Evolutionary conservation across 2,888 invertebrate species (phyloP).

Genomic region (Clunio marinus): DNA sequence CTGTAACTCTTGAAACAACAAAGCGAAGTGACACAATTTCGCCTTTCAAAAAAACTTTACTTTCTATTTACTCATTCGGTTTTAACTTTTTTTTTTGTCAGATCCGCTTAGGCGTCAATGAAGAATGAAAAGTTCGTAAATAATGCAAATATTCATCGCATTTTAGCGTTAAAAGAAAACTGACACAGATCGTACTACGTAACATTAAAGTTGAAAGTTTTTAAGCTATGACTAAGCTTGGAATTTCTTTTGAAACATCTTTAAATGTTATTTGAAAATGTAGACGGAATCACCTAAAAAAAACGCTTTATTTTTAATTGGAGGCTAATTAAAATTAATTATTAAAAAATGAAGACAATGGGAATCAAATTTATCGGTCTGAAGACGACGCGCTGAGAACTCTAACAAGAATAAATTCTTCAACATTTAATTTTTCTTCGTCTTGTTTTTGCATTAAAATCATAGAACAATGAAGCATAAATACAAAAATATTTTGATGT

Average conservation of each 20-base stretch:
- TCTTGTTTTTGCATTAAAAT: background rate
- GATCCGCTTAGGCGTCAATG: background rate
- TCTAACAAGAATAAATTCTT: background rate
- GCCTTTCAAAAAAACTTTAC: conserved; percentile 28
- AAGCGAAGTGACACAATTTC: conserved; percentile 27
- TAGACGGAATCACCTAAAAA: too few species aligned
- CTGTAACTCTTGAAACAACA: background rate
- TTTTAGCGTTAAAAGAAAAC: background rate
- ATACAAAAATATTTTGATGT: too few species aligned
- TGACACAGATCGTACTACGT: background rate
- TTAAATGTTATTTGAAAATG: too few species aligned
- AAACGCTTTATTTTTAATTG: background rate
- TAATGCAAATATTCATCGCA: background rate
- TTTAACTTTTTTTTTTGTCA: background rate
- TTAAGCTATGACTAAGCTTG: background rate
- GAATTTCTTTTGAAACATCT: background rate
- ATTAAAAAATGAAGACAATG: background rate
- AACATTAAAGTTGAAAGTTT: background rate
- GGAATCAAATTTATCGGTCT: background rate
- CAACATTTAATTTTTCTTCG: too few species aligned
- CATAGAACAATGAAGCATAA: conserved; percentile 35
- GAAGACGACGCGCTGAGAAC: background rate
- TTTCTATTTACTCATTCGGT: conserved; percentile 31
- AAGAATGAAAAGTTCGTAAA: background rate
- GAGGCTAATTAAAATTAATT: conserved; percentile 8